Evolutionary conservation across 2,113 vertebrate genomes (phyloP), one percentile per base, ranked within the genome.

Genomic region (Pogona vitticeps): DNA sequence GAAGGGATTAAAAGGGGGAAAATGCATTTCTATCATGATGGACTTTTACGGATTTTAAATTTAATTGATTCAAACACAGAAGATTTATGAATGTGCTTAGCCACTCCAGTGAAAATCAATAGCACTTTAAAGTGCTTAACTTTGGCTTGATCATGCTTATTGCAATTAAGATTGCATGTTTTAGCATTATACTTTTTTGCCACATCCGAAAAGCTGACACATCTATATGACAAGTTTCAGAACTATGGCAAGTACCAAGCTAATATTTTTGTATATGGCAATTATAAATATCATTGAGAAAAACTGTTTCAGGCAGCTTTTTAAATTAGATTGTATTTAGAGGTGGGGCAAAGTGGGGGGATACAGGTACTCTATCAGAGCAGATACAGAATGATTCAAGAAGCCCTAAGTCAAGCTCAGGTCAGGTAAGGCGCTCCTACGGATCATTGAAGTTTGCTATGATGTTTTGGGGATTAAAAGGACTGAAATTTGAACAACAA

Each of bases 231-330:
- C 77, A 52, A 52, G 86, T 85, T 94, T 91, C 61, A 88, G 28
- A 40, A 71, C 36, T 59, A 71, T 14, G 90, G 71, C 75, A 12
- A 20, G 36, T 89, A 83, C 83, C 10, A 17, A 83, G 6, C 36
- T 94, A 78, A 86, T 3, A 52, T 86, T 91, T 88, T 88, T 87
- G 82, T 68, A 90, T 14, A 1, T 92, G 7, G 85, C 92, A 87
- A 85, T 88, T 88, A 81, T 88, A 58, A 78, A 77, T 56, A 77
- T 93, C 81, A 81, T 72, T 90, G 92, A 68, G 2, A 75, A 18
- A 31, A 78, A 23, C 9, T 65, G 80, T 78, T 90, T 59, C 87
- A 86, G 84, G 20, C 85, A 36, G 81, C 14, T 84, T 21, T 83
- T 82, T 93, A 90, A 52, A 52, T 10, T 52, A 10, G 10, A 10